Percentiles rank a stretch among this genome's conserved stretches.
Evolutionary conservation across 2,797 vertebrate genomes (phyloP).

Genomic region (Simalia tracyae): DNA sequence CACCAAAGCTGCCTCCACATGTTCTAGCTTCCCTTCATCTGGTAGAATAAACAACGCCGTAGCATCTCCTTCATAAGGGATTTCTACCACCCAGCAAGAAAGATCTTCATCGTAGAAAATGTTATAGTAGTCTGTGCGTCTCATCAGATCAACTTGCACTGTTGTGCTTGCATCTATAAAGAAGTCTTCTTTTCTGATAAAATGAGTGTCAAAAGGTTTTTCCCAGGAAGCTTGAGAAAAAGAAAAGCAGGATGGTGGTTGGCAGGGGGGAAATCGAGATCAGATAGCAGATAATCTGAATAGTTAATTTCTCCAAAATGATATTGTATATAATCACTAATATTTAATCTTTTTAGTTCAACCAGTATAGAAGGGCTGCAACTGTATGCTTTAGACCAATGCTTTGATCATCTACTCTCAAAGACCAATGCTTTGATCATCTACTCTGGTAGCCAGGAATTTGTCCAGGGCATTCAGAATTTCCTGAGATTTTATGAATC

Average conservation of each 20-base stretch:
- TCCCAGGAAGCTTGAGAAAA: constrained; percentile 79
- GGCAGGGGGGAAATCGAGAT: background rate
- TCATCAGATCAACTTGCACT: constrained; percentile 82
- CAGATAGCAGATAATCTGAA: background rate
- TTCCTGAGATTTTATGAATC: background rate
- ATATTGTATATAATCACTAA: background rate
- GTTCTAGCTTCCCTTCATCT: constrained; percentile 76
- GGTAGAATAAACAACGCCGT: constrained; percentile 83
- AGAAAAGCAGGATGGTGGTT: background rate
- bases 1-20: constrained; percentile 74
- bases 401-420: background rate
- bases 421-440: background rate
- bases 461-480: background rate
- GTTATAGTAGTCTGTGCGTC: background rate
- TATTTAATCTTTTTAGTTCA: background rate
- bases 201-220: constrained; percentile 73
- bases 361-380: background rate
- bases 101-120: constrained; percentile 64
- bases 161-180: constrained; percentile 66
- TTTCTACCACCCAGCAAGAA: constrained; percentile 72
- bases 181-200: constrained; percentile 75
- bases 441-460: background rate
- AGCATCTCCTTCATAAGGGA: constrained; percentile 82
- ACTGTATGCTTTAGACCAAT: background rate
- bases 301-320: background rate